A percentile compares a stretch with the other conserved stretches of the same genome.
Conservation (phyloP, 2,888 invertebrate species). For the Lepidochitona cinerea region DNA sequence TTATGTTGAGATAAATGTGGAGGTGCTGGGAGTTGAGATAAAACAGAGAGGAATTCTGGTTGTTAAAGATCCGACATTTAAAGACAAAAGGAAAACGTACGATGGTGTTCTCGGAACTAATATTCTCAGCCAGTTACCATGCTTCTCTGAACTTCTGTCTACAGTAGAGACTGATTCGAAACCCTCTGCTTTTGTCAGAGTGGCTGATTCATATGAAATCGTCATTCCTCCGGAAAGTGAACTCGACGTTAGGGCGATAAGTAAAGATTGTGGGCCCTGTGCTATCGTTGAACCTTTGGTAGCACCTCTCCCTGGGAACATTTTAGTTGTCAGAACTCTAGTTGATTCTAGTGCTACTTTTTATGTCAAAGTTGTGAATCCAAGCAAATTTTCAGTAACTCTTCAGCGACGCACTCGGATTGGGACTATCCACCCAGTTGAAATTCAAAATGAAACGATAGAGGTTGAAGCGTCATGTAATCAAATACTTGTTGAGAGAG, state of each 20-base stretch:
- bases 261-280: background rate
- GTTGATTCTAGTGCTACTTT: background rate
- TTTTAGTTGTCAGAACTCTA: background rate
- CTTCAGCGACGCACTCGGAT: too few relatives aligned
- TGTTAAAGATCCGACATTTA: background rate
- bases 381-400: too few relatives aligned
- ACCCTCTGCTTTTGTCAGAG: too few relatives aligned
- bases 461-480: too few relatives aligned
- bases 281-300: background rate
- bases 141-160: too few relatives aligned
- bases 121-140: too few relatives aligned
- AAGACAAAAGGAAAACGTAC: background rate
- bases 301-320: background rate
- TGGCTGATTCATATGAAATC: background rate
- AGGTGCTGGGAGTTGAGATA: background rate
- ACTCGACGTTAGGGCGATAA: background rate
- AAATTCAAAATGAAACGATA: too few relatives aligned
- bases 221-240: background rate
- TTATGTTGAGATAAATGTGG: constrained; percentile 12
- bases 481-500: too few relatives aligned
- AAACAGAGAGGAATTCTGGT: background rate
- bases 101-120: too few relatives aligned
- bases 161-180: too few relatives aligned
- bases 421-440: too few relatives aligned
- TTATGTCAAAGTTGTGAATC: too few relatives aligned